phyloP scores from a whole-genome alignment of 2,113 vertebrate species.

The Dicerorhinus sumatrensis region DNA sequence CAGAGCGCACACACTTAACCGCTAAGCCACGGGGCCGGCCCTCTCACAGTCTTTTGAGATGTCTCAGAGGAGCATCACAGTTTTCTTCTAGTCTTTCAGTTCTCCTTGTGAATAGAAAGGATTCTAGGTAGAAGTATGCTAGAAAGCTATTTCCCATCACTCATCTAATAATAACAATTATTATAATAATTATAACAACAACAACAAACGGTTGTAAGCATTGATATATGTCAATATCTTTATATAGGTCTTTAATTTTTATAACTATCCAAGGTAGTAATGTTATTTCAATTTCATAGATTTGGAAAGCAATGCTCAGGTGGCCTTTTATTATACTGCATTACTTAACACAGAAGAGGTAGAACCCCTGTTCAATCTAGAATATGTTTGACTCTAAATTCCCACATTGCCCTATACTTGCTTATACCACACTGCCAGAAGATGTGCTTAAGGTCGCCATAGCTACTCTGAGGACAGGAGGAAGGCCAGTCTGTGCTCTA shows the following conservation, averaged over 20 bases:
- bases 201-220: neutral
- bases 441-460: neutral
- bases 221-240: neutral
- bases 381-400: neutral
- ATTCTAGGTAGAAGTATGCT: conserved; percentile 7
- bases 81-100: conserved; percentile 23
- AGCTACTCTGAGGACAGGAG: neutral
- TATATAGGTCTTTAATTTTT: conserved; percentile 28
- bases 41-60: neutral
- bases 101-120: conserved; percentile 11
- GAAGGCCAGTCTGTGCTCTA: neutral
- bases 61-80: neutral
- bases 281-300: neutral
- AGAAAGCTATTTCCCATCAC: neutral
- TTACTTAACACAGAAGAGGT: neutral
- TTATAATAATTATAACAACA: neutral
- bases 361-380: neutral
- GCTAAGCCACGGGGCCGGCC: too few relatives aligned
- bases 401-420: neutral
- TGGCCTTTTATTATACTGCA: neutral
- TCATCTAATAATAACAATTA: neutral
- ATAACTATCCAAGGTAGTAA: neutral
- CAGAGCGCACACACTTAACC: too few relatives aligned
- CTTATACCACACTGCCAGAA: neutral
- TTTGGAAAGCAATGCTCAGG: neutral